A percentile compares a stretch with the other conserved stretches of the same genome.
Conservation (phyloP, 2,797 vertebrate genomes). For the Sebastes wilsoni region DNA sequence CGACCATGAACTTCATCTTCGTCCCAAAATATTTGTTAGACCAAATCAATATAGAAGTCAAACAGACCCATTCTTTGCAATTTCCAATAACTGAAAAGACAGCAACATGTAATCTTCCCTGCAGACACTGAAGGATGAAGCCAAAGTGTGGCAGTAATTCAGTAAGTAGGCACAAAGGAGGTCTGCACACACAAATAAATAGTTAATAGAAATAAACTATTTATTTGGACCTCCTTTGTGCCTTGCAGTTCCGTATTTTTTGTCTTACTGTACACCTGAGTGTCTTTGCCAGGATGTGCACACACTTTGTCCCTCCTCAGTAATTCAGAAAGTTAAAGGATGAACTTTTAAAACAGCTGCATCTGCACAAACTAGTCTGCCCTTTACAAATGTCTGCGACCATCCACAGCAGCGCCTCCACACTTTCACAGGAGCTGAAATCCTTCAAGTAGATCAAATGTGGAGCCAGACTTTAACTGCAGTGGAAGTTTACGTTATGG, state of each 20-base stretch:
- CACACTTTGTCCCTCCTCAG: not conserved
- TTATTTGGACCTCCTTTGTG: not conserved
- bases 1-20: not conserved
- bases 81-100: not conserved
- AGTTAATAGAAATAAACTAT: not conserved
- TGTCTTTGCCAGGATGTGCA: not conserved
- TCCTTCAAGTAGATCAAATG: conserved; percentile 15
- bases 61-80: not conserved
- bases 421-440: conserved; percentile 7
- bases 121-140: not conserved
- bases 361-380: not conserved
- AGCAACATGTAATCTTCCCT: not conserved
- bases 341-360: conserved; percentile 1
- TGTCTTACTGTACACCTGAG: not conserved
- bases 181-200: not conserved
- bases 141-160: not conserved
- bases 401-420: not conserved
- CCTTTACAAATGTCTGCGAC: not conserved
- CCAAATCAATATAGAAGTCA: not conserved
- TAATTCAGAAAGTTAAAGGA: not conserved
- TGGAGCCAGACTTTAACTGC: conserved; percentile 6
- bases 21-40: not conserved
- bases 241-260: not conserved
- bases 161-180: not conserved
- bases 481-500: conserved; percentile 20